These are phyloP conservation scores for Heliothis subflexa DNA, from an alignment of 1,140 invertebrate genomes.

Conservation along the genomic window DNA sequence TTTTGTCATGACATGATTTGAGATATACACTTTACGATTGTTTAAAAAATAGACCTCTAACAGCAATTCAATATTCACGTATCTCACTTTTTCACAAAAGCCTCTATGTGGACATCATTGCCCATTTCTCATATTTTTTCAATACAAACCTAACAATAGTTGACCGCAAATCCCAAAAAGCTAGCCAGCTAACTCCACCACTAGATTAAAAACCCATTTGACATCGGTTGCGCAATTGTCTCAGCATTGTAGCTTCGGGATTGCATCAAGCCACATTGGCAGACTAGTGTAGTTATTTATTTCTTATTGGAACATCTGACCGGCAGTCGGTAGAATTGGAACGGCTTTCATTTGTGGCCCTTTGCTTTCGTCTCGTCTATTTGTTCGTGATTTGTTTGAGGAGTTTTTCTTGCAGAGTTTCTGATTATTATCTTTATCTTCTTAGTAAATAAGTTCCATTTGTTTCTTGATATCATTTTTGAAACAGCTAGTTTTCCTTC, in stretches of 20 bases:
- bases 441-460: neutral
- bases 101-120: too few species aligned
- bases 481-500: neutral
- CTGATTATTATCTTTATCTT: neutral
- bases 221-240: conserved; percentile 53
- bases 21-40: too few species aligned
- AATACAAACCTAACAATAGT: neutral
- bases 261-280: conserved; percentile 74
- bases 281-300: conserved; percentile 70
- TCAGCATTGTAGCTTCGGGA: conserved; percentile 47
- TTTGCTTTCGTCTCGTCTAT: neutral
- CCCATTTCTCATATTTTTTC: neutral
- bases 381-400: neutral
- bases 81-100: neutral
- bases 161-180: conserved; percentile 8
- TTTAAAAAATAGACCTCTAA: too few species aligned
- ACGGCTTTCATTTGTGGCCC: conserved; percentile 1
- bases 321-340: conserved; percentile 28
- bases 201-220: conserved; percentile 42
- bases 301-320: conserved; percentile 64
- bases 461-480: neutral
- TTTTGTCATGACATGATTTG: too few species aligned
- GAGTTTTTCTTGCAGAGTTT: too few species aligned
- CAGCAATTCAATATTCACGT: too few species aligned
- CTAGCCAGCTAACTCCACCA: neutral